Base-by-base conservation (phyloP, 2,113 vertebrate genomes). In the Muntiacus muntjak region DNA sequence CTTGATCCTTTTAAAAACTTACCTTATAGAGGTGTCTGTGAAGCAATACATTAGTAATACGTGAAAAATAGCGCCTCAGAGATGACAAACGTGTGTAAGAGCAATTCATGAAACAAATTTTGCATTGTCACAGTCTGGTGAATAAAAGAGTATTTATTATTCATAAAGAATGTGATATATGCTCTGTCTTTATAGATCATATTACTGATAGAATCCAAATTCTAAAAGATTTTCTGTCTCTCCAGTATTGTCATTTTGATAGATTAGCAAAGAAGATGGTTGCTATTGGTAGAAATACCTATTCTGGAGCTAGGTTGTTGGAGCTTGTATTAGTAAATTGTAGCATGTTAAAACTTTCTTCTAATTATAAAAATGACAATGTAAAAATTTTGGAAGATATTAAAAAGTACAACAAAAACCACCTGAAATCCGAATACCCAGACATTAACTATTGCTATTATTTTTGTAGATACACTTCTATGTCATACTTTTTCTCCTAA, bases 91-190 rank as follows among this genome's bases (percentile, higher is more conserved):
- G 47, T 91, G 33, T 25, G 28, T 97, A 95, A 62, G 47, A 87
- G 60, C 36, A 95, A 28, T 55, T 96, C n/a, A 12, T 43, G 83
- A 93, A 78, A 84, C 28, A 94, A 60, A 8, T 79, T 97, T 36
- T 96, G 60, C 52, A 43, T 93, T 97, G 58, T 96, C 84, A 83
- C 50, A 94, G 45, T 78, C 91, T 98, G 33, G 33, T 96, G 17
- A 95, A 89, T 79, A 96, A 97, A 98, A 97, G 45, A 95, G 83
- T 62, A 94, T 95, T 85, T 82, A 55, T 97, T 92, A 87, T 62
- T 64, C 62, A 87, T 97, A 87, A 97, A 96, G 26, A 92, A 74
- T 93, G 28, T 97, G 79, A 89, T 83, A 40, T 94, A 50, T 43
- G 3, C 62, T 28, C 82, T 1, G 0, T 36, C 93, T 83, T 94